Base-by-base conservation (phyloP, 1,140 invertebrate species). In the Brachionus sp. region DNA sequence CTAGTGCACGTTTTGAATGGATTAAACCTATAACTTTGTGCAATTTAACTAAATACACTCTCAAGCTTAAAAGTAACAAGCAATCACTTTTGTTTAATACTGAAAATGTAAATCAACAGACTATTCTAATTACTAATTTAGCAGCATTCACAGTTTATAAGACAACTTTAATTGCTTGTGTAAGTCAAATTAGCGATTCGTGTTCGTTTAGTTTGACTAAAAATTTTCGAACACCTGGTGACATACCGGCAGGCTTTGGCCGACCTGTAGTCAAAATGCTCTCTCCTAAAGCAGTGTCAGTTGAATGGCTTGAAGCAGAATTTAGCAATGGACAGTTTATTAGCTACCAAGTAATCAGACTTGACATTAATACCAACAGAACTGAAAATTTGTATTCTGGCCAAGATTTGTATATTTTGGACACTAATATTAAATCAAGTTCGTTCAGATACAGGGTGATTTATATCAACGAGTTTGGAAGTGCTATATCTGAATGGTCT, bases 291-390 rank as follows among this genome's bases (percentile, higher is more conserved):
- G 77, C 23, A 19, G 77, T 80, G 6, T 80, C 77, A 12, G 62
- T 80, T 12, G 46, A 80, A 62, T 80, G 77, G 77, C 50, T 80
- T 4, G 50, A 57, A n/a, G 46, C 77, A 7, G 29, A 35, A 25
- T 42, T 37, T 16, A 57, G 16, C 9, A 80, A 80, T 62, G 77
- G 77, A 16, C 7, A 62, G 50, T 62, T 35, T 66, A 12, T 80
- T n/a, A 80, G 16, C 19, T 80, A 80, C 33, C 77, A 80, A 80
- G 33, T 80, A 12, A 42, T 80, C 39, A 80, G 77, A 44, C 50
- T 64, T 4, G 16, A 80, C n/a, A 9, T 62, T 3, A n/a, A 66
- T 25, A 33, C 42, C 5, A 80, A 80, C 16, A 25, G 50, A 29
- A 80, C 77, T 0, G 46, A 80, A 62, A 80, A 57, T 23, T 42